These are phyloP conservation scores for Ptychodera flava DNA, from an alignment of 35 echinoderm and acorn worm genomes.

Conservation along the genomic window DNA sequence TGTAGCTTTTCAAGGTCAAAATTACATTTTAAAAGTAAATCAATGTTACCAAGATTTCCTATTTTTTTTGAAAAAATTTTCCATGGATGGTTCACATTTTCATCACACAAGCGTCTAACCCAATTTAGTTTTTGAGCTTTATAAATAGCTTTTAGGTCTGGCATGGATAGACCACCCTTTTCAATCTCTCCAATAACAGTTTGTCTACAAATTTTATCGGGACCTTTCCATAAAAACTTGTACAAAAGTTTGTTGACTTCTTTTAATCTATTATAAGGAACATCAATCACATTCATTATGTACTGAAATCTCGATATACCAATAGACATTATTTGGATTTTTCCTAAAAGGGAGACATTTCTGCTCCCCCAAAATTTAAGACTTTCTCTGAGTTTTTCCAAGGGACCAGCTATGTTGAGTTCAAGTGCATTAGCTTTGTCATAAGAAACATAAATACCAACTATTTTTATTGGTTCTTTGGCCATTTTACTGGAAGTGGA, in stretches of 20 bases:
- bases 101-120: neutral
- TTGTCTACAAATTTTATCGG: constrained; percentile 18
- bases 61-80: neutral
- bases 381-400: neutral
- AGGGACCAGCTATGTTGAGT: neutral
- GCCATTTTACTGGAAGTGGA: constrained; percentile 2
- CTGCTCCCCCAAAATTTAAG: neutral
- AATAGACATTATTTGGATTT: constrained; percentile 6
- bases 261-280: neutral
- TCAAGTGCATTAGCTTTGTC: neutral
- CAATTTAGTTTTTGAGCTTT: constrained; percentile 12
- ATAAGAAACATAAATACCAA: neutral
- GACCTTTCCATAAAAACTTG: constrained; percentile 22
- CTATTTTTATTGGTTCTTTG: neutral
- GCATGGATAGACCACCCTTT: neutral
- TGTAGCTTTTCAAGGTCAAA: neutral
- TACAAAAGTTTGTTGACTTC: constrained; percentile 12
- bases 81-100: neutral
- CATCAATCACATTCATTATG: constrained; percentile 7
- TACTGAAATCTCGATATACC: constrained; percentile 14
- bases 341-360: constrained; percentile 1
- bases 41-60: neutral
- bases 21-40: constrained; percentile 13
- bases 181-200: constrained; percentile 6
- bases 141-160: constrained; percentile 6